These are phyloP conservation scores for Myrmecobius fasciatus DNA, from an alignment of 2,113 vertebrate species.

Conservation along the genomic window DNA sequence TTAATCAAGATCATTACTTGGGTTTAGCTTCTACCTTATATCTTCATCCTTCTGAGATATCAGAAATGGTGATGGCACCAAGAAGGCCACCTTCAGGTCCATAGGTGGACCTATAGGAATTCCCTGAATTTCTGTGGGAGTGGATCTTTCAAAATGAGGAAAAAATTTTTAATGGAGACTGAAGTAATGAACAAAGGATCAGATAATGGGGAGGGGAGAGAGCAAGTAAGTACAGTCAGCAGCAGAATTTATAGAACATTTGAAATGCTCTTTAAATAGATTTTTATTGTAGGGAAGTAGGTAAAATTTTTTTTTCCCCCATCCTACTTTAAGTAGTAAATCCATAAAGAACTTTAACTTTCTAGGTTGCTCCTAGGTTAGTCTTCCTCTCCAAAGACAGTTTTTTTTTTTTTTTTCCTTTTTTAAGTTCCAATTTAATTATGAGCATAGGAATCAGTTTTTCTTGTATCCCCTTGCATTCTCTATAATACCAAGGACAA, in stretches of 20 bases:
- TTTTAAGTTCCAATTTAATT: background rate
- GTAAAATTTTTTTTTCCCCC: background rate
- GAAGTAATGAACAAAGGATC: background rate
- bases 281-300: background rate
- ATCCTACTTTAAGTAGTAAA: background rate
- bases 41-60: background rate
- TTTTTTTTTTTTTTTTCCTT: background rate
- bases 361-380: background rate
- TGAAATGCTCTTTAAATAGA: background rate
- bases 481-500: rapidly evolving
- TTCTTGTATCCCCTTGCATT: background rate
- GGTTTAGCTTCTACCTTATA: background rate
- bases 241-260: background rate
- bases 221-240: background rate
- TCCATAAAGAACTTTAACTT: background rate
- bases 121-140: background rate
- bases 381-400: background rate
- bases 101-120: background rate
- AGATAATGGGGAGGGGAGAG: background rate
- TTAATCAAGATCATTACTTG: background rate
- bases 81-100: background rate
- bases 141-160: background rate
- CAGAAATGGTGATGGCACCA: background rate
- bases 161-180: background rate
- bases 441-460: background rate